These are phyloP conservation scores for Crotalus horridus DNA, from an alignment of 2,113 vertebrate genomes.

Conservation along the genomic window DNA sequence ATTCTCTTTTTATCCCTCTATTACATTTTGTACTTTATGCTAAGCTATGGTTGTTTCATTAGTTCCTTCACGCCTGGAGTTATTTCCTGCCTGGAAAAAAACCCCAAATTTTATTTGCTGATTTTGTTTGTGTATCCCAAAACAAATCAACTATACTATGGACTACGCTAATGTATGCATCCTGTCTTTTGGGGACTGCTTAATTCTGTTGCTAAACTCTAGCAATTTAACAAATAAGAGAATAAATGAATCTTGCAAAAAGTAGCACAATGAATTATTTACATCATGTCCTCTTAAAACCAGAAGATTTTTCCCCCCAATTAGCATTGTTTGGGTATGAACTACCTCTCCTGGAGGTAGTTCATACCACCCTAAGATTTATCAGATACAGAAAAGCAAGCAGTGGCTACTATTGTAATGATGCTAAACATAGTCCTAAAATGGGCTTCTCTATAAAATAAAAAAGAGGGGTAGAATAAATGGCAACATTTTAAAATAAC, in stretches of 20 bases:
- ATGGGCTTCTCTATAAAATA: background rate
- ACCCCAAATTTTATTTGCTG: background rate
- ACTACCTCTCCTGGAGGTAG: background rate
- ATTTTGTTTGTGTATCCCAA: background rate
- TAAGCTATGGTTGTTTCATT: background rate
- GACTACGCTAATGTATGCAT: background rate
- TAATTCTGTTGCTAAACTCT: background rate
- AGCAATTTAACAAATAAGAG: background rate
- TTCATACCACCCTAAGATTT: background rate
- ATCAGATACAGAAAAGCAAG: background rate
- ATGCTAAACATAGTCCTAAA: background rate
- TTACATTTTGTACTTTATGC: background rate
- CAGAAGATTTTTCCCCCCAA: background rate
- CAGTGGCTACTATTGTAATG: background rate
- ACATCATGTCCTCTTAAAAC: background rate
- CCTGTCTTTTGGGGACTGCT: background rate
- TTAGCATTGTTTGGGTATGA: background rate
- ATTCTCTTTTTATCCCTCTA: background rate
- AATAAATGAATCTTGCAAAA: background rate
- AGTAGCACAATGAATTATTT: background rate
- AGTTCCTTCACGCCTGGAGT: background rate
- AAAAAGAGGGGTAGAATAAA: background rate
- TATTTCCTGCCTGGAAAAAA: background rate
- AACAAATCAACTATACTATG: background rate
- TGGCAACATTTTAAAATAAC: background rate